phyloP scores from a whole-genome alignment of 2,888 invertebrate genomes.

The Acanthacorydalis orientalis region DNA sequence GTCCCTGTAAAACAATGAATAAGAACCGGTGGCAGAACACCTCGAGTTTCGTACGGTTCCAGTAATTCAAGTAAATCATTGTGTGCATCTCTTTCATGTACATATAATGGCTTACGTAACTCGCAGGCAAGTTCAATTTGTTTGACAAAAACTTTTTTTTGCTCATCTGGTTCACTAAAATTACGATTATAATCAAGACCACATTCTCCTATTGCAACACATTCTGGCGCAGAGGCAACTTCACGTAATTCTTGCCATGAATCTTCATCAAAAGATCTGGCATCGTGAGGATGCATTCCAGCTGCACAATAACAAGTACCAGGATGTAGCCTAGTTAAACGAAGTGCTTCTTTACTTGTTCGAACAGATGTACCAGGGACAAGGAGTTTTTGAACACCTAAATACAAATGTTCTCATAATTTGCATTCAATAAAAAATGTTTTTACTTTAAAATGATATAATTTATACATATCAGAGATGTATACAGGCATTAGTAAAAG shows the following conservation, averaged over 20 bases:
- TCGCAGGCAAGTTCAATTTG: slow-evolving; percentile 76
- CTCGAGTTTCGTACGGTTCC: slow-evolving; percentile 25
- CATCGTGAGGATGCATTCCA: slow-evolving; percentile 86
- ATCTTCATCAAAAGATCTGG: slow-evolving; percentile 64
- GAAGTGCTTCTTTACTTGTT: slow-evolving; percentile 77
- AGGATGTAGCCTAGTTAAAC: slow-evolving; percentile 78
- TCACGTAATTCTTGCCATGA: slow-evolving; percentile 63
- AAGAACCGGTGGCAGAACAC: slow-evolving; percentile 57
- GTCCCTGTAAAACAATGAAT: slow-evolving; percentile 87
- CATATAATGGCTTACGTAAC: slow-evolving; percentile 70
- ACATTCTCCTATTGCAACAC: slow-evolving; percentile 88
- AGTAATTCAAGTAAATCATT: slow-evolving; percentile 65
- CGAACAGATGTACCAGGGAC: slow-evolving; percentile 82
- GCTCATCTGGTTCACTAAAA: slow-evolving; percentile 79
- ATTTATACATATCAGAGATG: no score
- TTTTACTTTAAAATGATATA: neutral
- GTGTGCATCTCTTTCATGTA: slow-evolving; percentile 87
- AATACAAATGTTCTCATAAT: slow-evolving; percentile 11
- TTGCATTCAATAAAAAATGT: neutral
- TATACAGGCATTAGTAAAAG: no score
- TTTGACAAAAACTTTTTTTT: slow-evolving; percentile 72
- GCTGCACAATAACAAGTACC: slow-evolving; percentile 82
- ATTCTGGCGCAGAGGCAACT: slow-evolving; percentile 67
- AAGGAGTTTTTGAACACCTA: slow-evolving; percentile 87
- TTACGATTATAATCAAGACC: slow-evolving; percentile 89